These are phyloP conservation scores for Mythimna impura DNA, from an alignment of 2,888 invertebrate species.

Conservation along the genomic window DNA sequence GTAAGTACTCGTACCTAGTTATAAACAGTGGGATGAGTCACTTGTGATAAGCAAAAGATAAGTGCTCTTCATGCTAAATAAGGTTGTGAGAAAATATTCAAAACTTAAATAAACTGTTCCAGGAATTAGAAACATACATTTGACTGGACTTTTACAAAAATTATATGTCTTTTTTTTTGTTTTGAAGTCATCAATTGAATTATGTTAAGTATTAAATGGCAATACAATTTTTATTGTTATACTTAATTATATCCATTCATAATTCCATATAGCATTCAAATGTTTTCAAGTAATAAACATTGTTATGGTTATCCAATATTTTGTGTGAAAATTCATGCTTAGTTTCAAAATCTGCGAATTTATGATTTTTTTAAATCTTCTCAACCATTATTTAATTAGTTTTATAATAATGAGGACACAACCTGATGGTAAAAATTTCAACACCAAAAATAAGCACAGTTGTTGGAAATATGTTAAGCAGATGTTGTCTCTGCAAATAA, in stretches of 20 bases:
- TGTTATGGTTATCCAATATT: neutral
- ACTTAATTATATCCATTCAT: neutral
- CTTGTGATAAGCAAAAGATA: conserved; percentile 41
- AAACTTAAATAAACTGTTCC: conserved; percentile 14
- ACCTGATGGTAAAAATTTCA: conserved; percentile 20
- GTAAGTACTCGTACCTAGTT: conserved; percentile 14
- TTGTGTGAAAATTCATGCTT: neutral
- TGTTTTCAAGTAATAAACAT: conserved; percentile 1
- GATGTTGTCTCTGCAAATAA: conserved; percentile 52
- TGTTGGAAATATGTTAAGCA: conserved; percentile 57
- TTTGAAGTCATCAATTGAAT: neutral
- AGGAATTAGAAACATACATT: conserved; percentile 11
- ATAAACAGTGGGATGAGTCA: conserved; percentile 39
- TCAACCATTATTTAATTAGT: neutral
- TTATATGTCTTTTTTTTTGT: neutral
- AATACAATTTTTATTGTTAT: neutral
- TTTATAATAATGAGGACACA: conserved; percentile 21
- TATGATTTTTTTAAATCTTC: neutral
- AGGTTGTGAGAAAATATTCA: conserved; percentile 10
- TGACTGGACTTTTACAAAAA: too few relatives aligned
- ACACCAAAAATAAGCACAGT: conserved; percentile 48
- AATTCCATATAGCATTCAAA: neutral
- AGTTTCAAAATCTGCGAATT: too few relatives aligned
- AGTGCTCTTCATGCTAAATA: conserved; percentile 27
- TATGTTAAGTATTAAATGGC: neutral